Percentiles rank a stretch among this genome's conserved stretches.
phyloP scores from a whole-genome alignment of 2,797 vertebrate species.

The Eulemur mongoz region DNA sequence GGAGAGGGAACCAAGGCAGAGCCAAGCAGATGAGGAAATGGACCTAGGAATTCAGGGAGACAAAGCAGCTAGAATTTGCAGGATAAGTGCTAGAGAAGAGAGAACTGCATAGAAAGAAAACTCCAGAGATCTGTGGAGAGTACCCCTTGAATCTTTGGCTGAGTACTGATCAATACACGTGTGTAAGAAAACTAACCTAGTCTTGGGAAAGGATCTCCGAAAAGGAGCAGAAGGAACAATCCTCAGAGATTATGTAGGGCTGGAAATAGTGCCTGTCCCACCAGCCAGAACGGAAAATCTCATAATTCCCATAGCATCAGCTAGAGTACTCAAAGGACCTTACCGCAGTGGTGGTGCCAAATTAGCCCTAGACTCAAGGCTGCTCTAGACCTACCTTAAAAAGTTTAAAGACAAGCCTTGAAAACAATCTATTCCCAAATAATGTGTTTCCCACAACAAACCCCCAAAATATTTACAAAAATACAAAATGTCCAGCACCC shows the following conservation, averaged over 20 bases:
- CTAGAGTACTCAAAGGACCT: not conserved
- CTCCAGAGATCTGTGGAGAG: not conserved
- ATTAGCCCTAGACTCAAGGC: conserved; percentile 33
- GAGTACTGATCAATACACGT: not conserved
- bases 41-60: not conserved
- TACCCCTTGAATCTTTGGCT: not conserved
- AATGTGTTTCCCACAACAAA: conserved; percentile 45
- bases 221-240: not conserved
- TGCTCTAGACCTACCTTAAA: not conserved
- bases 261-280: not conserved
- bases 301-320: conserved; percentile 1
- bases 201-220: not conserved
- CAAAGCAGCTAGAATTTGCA: conserved; percentile 32
- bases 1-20: not conserved
- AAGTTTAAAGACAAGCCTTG: conserved; percentile 37
- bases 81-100: not conserved
- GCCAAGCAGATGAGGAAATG: not conserved
- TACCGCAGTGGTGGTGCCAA: not conserved
- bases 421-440: not conserved
- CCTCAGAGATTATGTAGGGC: not conserved
- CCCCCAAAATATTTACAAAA: conserved; percentile 18
- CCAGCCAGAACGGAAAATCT: not conserved
- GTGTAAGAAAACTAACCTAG: not conserved
- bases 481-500: conserved; percentile 20
- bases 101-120: not conserved